A percentile compares a stretch with the other conserved stretches of the same genome.
phyloP scores from a whole-genome alignment of 2,797 vertebrate species.

The Australoheros facetus region DNA sequence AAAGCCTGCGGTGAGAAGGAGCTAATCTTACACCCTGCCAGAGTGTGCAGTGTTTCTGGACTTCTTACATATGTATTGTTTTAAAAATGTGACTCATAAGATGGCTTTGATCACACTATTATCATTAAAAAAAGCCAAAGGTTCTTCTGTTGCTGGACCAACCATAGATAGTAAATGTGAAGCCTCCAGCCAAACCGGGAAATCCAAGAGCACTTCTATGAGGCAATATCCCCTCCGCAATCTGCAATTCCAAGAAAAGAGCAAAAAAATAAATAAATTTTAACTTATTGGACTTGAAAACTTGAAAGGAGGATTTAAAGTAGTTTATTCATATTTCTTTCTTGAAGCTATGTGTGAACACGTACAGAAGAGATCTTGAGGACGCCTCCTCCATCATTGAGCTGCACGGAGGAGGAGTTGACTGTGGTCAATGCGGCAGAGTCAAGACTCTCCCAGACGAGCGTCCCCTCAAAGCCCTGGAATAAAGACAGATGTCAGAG shows the following conservation, averaged over 20 bases:
- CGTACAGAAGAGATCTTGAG: constrained; percentile 89
- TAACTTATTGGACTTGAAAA: neutral
- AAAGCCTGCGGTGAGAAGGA: constrained; percentile 40
- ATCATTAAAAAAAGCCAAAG: constrained; percentile 29
- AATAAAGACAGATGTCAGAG: constrained; percentile 2
- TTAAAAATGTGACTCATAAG: constrained; percentile 20
- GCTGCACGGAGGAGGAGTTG: constrained; percentile 84
- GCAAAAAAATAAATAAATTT: neutral
- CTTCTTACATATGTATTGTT: constrained; percentile 17
- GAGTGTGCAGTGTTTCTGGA: constrained; percentile 30
- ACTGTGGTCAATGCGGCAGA: constrained; percentile 85
- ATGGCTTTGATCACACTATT: constrained; percentile 18
- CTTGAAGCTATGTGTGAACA: neutral
- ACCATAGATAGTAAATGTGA: constrained; percentile 94
- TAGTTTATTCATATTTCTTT: neutral
- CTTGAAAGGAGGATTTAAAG: neutral
- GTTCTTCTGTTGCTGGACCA: constrained; percentile 31
- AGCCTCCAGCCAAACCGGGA: constrained; percentile 94
- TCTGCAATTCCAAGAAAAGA: constrained; percentile 72
- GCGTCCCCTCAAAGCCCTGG: constrained; percentile 95
- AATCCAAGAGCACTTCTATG: constrained; percentile 90
- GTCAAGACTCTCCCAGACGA: constrained; percentile 94
- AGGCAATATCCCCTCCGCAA: constrained; percentile 88
- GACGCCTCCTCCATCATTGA: constrained; percentile 91
- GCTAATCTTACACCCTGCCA: constrained; percentile 51